phyloP scores from a whole-genome alignment of 2,797 vertebrate genomes.

The Acanthurus tractus region DNA sequence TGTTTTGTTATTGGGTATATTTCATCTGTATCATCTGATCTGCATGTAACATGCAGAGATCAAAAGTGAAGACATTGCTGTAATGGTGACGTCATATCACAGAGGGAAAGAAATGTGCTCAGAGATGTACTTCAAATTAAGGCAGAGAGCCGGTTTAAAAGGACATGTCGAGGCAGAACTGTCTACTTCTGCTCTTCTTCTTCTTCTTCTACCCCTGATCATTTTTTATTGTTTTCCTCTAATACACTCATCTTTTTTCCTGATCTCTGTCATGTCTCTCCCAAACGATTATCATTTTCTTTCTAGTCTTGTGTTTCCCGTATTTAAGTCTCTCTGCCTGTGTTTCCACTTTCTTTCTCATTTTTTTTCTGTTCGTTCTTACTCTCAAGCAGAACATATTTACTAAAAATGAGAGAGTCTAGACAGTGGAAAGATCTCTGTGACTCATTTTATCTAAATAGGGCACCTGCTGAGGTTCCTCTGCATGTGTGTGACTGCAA shows the following conservation, averaged over 20 bases:
- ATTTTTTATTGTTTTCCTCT: constrained; percentile 5
- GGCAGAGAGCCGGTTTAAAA: background rate
- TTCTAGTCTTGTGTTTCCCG: background rate
- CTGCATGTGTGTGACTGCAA: constrained; percentile 10
- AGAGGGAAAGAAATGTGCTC: background rate
- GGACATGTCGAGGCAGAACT: constrained; percentile 15
- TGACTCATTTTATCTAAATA: constrained; percentile 58
- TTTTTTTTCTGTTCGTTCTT: constrained; percentile 1
- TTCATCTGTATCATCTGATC: constrained; percentile 11
- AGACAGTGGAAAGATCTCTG: constrained; percentile 53
- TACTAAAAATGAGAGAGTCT: constrained; percentile 45
- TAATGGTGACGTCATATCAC: constrained; percentile 6
- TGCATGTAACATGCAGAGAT: constrained; percentile 17
- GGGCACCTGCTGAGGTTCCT: constrained; percentile 36
- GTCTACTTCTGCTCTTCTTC: background rate
- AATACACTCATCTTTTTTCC: background rate
- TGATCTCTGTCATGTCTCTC: background rate
- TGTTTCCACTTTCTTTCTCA: constrained; percentile 15
- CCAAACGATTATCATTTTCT: background rate
- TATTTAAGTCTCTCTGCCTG: constrained; percentile 6
- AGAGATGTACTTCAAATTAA: constrained; percentile 14
- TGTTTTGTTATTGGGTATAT: constrained; percentile 2
- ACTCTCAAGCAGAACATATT: constrained; percentile 14
- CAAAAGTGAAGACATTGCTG: background rate
- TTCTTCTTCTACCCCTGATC: background rate